Conservation (phyloP, 2,888 invertebrate species). For the Octodonta nipae region DNA sequence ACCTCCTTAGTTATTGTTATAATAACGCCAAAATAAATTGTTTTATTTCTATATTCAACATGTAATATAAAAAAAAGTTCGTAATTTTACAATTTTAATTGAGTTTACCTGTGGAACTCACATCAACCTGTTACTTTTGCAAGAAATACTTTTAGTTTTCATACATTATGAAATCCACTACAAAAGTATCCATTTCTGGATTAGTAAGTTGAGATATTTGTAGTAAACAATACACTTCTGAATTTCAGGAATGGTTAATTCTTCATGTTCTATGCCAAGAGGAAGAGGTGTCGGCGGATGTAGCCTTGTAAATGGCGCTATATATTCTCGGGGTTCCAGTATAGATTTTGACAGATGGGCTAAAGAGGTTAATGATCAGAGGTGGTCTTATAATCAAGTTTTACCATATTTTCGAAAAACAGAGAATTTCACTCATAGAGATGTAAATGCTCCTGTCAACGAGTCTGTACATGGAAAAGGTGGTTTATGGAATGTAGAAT, state of each 20-base stretch:
- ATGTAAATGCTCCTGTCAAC: conserved; percentile 7
- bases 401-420: conserved; percentile 39
- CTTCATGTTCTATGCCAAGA: conserved; percentile 29
- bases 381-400: conserved; percentile 44
- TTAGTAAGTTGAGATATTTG: no score
- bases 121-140: no score
- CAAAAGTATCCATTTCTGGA: no score
- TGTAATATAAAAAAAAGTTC: no score
- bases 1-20: no score
- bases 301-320: conserved; percentile 38
- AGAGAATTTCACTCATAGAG: conserved; percentile 9
- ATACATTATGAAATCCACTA: no score
- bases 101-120: no score
- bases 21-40: no score
- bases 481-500: conserved; percentile 16
- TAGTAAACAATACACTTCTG: no score
- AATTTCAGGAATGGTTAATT: conserved; percentile 13
- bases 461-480: conserved; percentile 7
- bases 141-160: no score
- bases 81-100: no score
- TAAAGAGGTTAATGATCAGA: conserved; percentile 21
- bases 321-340: conserved; percentile 37
- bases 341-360: conserved; percentile 39
- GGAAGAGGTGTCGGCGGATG: conserved; percentile 41
- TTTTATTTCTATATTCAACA: no score